Base-by-base conservation (phyloP, 2,888 invertebrate species). In the Cryptosula pallasiana region DNA sequence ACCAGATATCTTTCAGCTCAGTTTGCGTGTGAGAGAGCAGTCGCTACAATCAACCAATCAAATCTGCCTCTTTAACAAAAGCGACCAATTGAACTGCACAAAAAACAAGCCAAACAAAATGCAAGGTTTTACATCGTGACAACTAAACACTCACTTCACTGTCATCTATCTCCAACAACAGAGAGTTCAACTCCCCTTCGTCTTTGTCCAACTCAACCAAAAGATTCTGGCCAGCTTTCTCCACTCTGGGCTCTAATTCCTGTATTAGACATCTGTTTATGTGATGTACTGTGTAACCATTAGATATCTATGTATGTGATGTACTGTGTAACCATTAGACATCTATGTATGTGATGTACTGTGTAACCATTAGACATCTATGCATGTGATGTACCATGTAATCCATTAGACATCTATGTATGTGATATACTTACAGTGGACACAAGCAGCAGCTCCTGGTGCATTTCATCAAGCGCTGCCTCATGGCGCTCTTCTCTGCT, bases 401-500 rank as follows among this genome's bases (percentile, higher is more conserved):
- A n/a, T n/a, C n/a, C n/a, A n/a, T n/a, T n/a, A n/a, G n/a, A n/a
- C n/a, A n/a, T n/a, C n/a, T n/a, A n/a, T n/a, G n/a, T n/a, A n/a
- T n/a, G n/a, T n/a, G n/a, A n/a, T n/a, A n/a, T n/a, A n/a, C 55
- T 55, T 23, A 83, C 82, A 32, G 77, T 73, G 73, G 79, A 81
- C 58, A 83, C 80, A 5, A 82, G 75, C 55, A 78, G 79, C 3
- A 84, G 78, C 72, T 81, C 82, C 72, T 83, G 83, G 71, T 81
- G 79, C 81, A 84, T 81, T 63, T 84, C 83, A 71, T 83, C 83
- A 29, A 83, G 75, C n/a, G 81, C 76, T 34, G 78, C 72, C 69
- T 83, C 83, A 78, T 84, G 84, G 79, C 80, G 78, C 71, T 82
- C 80, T 73, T 77, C 78, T 58, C 82, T 77, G 73, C 79, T 80